Conservation (phyloP, 2,797 vertebrate species). For the Tragelaphus oryx region DNA sequence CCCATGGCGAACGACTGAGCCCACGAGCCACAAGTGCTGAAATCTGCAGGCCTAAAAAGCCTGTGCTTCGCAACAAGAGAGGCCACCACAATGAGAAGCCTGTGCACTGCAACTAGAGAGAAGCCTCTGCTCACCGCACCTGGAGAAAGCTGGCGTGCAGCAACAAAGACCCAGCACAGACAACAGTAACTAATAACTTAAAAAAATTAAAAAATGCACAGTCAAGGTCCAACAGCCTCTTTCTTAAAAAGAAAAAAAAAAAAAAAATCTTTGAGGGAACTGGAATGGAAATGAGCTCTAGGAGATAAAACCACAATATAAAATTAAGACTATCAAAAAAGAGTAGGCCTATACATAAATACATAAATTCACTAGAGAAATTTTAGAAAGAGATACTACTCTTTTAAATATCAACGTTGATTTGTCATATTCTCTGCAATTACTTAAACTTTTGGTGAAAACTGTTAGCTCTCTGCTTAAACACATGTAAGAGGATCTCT, state of each 20-base stretch:
- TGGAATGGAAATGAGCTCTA: neutral
- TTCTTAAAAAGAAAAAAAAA: neutral
- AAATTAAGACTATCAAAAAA: neutral
- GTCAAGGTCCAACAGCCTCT: neutral
- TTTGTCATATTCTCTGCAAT: neutral
- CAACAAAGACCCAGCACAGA: neutral
- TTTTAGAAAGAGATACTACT: neutral
- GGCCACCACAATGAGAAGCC: neutral
- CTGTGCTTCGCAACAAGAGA: neutral
- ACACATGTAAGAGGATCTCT: neutral
- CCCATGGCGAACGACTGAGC: neutral
- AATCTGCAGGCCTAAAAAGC: neutral
- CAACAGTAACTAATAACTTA: neutral
- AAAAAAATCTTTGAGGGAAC: neutral
- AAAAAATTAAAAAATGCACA: neutral
- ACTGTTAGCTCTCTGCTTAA: neutral
- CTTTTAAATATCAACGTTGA: neutral
- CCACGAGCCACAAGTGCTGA: neutral
- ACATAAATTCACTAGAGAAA: neutral
- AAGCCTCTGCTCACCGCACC: neutral
- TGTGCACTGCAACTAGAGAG: neutral
- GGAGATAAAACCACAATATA: neutral
- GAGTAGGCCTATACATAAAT: neutral
- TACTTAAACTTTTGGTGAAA: neutral
- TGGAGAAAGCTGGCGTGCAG: neutral